Evolutionary conservation across 2,113 vertebrate species (phyloP).

Genomic region (Anarhynchus alexandrinus): DNA sequence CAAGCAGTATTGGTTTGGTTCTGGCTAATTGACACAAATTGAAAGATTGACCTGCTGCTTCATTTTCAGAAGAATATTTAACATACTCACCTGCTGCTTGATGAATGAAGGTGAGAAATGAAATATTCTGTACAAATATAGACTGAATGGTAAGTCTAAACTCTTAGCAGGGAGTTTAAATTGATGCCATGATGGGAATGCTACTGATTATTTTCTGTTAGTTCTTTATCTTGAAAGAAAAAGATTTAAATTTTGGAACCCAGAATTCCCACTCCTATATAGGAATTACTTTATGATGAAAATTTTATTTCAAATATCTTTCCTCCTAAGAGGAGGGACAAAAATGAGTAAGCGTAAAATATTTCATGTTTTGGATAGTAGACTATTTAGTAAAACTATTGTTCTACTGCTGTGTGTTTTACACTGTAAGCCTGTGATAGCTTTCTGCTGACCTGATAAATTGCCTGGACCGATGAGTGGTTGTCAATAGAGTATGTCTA

Average conservation of each 20-base stretch:
- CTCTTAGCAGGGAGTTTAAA: not conserved
- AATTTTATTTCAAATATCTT: constrained; percentile 20
- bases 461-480: not conserved
- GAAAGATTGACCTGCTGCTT: not conserved
- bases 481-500: not conserved
- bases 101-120: not conserved
- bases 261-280: not conserved
- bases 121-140: not conserved
- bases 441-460: not conserved
- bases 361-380: not conserved
- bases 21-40: not conserved
- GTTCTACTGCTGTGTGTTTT: not conserved
- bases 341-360: not conserved
- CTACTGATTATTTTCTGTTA: not conserved
- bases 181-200: not conserved
- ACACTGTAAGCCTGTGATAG: not conserved
- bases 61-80: not conserved
- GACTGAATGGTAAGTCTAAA: not conserved
- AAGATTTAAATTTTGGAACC: not conserved
- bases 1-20: not conserved
- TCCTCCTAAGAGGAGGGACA: not conserved
- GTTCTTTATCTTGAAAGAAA: not conserved
- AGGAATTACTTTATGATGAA: constrained; percentile 7
- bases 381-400: not conserved
- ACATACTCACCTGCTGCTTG: not conserved